Conservation (phyloP, 2,888 invertebrate species). For the Galeopsomyia nigrocyanea region DNA sequence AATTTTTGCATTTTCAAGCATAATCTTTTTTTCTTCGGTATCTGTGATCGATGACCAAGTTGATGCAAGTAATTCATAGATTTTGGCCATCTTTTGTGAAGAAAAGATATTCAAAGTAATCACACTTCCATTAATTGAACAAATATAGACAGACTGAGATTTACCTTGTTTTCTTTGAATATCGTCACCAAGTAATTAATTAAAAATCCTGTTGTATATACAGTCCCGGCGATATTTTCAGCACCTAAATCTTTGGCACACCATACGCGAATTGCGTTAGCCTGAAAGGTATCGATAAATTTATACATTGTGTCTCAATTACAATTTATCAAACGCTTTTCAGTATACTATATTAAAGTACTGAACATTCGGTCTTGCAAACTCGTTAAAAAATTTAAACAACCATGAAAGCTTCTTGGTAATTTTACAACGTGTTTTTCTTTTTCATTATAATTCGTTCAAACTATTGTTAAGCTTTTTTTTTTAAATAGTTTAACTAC, state of each 20-base stretch:
- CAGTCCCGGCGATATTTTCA: constrained; percentile 23
- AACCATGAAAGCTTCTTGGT: no score
- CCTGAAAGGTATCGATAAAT: not conserved
- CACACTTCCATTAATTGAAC: no score
- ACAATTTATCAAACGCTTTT: no score
- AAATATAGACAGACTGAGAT: not conserved
- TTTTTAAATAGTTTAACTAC: no score
- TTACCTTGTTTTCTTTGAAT: not conserved
- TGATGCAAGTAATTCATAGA: constrained; percentile 5
- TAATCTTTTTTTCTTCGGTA: constrained; percentile 5
- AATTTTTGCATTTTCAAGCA: constrained; percentile 17
- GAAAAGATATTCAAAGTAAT: no score
- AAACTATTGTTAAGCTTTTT: no score
- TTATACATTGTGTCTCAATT: no score
- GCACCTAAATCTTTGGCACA: constrained; percentile 24
- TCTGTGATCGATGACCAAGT: constrained; percentile 20
- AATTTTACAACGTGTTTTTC: no score
- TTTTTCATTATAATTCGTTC: no score
- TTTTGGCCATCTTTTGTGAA: not conserved
- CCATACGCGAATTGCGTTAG: constrained; percentile 7
- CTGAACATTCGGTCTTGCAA: no score
- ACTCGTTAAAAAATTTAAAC: no score
- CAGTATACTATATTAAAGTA: no score
- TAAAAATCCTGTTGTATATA: constrained; percentile 10
- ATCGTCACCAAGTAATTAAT: constrained; percentile 4